Evolutionary conservation across 2,797 vertebrate genomes (phyloP).

Genomic region (Pampus argenteus): DNA sequence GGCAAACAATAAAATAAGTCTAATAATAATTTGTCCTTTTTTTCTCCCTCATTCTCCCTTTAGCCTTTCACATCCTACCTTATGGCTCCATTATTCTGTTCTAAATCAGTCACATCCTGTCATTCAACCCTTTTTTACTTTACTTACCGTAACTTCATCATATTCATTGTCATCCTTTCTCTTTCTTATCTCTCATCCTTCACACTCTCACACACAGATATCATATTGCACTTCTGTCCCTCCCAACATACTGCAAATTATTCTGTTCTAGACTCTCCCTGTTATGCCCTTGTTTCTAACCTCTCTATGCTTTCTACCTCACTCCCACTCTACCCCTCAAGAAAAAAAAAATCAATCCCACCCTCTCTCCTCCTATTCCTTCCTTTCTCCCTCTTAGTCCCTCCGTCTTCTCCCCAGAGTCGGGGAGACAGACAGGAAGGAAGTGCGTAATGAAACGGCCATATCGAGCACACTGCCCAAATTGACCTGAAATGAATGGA

Average conservation of each 20-base stretch:
- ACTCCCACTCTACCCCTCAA: not conserved
- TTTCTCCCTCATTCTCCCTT: not conserved
- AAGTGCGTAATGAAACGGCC: slow-evolving; percentile 75
- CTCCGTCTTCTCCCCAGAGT: slow-evolving; percentile 47
- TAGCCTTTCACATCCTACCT: slow-evolving; percentile 5
- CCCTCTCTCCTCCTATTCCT: slow-evolving; percentile 33
- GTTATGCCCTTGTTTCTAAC: slow-evolving; percentile 22
- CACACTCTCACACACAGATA: not conserved
- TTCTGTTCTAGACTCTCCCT: slow-evolving; percentile 11
- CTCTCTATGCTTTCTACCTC: not conserved
- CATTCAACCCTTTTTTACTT: slow-evolving; percentile 21
- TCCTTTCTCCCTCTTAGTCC: slow-evolving; percentile 27
- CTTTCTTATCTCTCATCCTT: slow-evolving; percentile 4
- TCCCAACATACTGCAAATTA: not conserved
- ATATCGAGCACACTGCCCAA: slow-evolving; percentile 74
- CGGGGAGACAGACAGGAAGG: slow-evolving; percentile 70
- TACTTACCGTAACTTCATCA: not conserved
- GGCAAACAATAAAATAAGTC: not conserved
- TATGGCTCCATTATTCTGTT: slow-evolving; percentile 21
- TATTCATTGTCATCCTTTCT: not conserved
- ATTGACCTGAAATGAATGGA: slow-evolving; percentile 82
- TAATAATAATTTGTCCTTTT: slow-evolving; percentile 10
- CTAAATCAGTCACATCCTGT: slow-evolving; percentile 25
- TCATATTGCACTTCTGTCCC: slow-evolving; percentile 3
- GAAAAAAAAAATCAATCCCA: slow-evolving; percentile 6